Conservation (phyloP, 1,140 invertebrate species). For the Dufourea novaeangliae region DNA sequence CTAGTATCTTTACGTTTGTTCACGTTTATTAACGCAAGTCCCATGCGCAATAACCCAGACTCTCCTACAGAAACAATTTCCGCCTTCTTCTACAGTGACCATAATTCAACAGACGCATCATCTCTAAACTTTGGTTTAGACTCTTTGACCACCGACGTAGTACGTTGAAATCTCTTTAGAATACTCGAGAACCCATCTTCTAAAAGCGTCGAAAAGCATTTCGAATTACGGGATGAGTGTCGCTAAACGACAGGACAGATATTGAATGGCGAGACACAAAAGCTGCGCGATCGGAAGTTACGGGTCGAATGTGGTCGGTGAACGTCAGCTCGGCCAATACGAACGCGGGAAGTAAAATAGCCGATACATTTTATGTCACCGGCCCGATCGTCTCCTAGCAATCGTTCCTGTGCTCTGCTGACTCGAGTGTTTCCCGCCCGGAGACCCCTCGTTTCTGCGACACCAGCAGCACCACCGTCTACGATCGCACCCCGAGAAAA, state of each 20-base stretch:
- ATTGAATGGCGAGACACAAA: constrained; percentile 26
- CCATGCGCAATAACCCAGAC: too few relatives aligned
- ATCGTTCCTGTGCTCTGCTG: constrained; percentile 73
- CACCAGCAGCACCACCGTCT: constrained; percentile 26
- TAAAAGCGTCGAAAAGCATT: neutral
- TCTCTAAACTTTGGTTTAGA: too few relatives aligned
- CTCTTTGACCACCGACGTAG: too few relatives aligned
- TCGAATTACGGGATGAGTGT: neutral
- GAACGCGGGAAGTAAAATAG: constrained; percentile 70
- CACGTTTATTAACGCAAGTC: too few relatives aligned
- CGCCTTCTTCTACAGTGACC: too few relatives aligned
- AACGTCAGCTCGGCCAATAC: constrained; percentile 66
- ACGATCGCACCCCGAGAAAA: constrained; percentile 25
- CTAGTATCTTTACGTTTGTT: too few relatives aligned
- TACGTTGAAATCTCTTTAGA: too few relatives aligned
- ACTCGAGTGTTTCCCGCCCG: constrained; percentile 68
- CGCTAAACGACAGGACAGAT: neutral
- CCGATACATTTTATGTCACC: constrained; percentile 80
- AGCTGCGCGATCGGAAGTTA: neutral
- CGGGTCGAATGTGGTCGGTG: neutral
- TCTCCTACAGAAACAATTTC: too few relatives aligned
- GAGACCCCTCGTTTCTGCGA: constrained; percentile 39
- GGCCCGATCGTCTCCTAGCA: constrained; percentile 62
- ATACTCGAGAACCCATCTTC: too few relatives aligned
- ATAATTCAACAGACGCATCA: too few relatives aligned